phyloP scores from a whole-genome alignment of 2,797 vertebrate genomes.

The Enteromius fasciolatus region DNA sequence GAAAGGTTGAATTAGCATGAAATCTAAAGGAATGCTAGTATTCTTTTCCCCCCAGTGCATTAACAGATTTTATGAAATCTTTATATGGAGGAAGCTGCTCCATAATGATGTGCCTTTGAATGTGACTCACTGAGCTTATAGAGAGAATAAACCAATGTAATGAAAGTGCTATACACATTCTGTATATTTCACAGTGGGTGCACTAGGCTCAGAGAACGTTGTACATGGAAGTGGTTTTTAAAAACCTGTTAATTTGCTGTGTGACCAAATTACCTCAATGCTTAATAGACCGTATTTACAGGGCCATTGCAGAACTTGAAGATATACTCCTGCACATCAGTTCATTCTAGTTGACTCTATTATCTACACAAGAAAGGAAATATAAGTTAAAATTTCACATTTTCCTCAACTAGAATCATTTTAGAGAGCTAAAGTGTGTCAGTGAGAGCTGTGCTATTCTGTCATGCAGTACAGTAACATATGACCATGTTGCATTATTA shows the following conservation, averaged over 20 bases:
- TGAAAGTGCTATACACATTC: constrained; percentile 3
- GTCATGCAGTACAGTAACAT: neutral
- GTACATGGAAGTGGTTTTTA: constrained; percentile 33
- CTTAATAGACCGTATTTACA: constrained; percentile 46
- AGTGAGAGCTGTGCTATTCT: neutral
- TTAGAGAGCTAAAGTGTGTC: neutral
- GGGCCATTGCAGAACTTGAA: constrained; percentile 32
- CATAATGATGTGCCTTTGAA: neutral
- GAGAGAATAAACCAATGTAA: neutral
- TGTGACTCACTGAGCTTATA: constrained; percentile 7
- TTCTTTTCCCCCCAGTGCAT: constrained; percentile 1
- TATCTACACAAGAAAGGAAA: neutral
- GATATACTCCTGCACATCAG: constrained; percentile 13
- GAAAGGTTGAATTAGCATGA: constrained; percentile 53
- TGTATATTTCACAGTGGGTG: constrained; percentile 33
- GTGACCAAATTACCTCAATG: constrained; percentile 37
- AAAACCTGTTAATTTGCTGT: constrained; percentile 49
- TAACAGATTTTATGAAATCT: constrained; percentile 11
- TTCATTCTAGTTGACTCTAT: constrained; percentile 14
- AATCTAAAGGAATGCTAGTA: constrained; percentile 26
- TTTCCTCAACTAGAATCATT: constrained; percentile 5
- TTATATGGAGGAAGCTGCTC: constrained; percentile 8
- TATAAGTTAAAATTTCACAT: neutral
- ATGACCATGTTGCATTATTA: neutral
- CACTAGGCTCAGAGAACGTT: constrained; percentile 31